Base-by-base conservation (phyloP, 1,140 invertebrate species). In the Trichonephila clavata region DNA sequence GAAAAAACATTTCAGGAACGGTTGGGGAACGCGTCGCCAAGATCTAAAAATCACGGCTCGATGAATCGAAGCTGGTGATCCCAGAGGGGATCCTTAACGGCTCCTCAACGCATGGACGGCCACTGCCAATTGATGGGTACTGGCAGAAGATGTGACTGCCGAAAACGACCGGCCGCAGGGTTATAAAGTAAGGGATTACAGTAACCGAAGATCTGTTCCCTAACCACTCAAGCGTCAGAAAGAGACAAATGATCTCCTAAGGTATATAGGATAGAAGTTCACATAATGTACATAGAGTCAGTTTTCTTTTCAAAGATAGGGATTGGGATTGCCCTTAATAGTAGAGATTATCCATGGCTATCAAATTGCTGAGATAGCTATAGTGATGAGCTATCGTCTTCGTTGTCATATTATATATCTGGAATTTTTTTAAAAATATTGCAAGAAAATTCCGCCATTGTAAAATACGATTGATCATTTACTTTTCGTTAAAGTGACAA, bases 171-270 rank as follows among this genome's bases (percentile, higher is more conserved):
- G 90, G 61, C 80, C 81, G 59, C 91, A 39, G 43, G 81, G 63
- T 86, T 93, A 86, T 93, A 93, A 93, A 93, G 84, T 59, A 92
- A 27, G 90, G 90, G 90, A 92, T 92, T 86, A 92, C 50, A 43
- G 88, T 32, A 90, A 90, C 71, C 68, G 39, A 59, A 81, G 88
- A 90, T 50, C 86, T 89, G 65, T 59, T 86, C 24, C 84, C 68
- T 24, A 18, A 32, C 68, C 27, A 77, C 68, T 77, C 68, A 20
- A 32, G 24, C 68, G 32, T 3, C 27, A 27, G 68, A 77, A 39
- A 27, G 27, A 77, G 68, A 77, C 68, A 77, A 77, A 77, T 77
- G 68, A 77, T 77, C 32, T 32, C 24, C 27, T 16, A 16, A 77
- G 16, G 68, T 77, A 27, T 77, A 32, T 27, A 7, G 68, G 27